Evolutionary conservation across 2,888 invertebrate species (phyloP).

Genomic region (Phymatocera aterrima): DNA sequence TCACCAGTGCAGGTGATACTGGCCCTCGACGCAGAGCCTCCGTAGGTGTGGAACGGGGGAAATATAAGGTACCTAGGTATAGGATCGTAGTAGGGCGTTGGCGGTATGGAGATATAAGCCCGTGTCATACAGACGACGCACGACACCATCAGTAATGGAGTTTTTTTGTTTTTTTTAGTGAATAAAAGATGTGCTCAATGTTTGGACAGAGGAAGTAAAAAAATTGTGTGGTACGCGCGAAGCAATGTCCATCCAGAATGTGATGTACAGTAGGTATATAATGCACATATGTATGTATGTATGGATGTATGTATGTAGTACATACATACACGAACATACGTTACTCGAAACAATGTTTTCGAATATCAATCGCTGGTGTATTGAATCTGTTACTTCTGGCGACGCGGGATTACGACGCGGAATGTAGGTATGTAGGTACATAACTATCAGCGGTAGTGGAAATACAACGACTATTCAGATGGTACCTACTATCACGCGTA

Average conservation of each 20-base stretch:
- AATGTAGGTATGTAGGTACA: too few species aligned
- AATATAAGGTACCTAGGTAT: too few species aligned
- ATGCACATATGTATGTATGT: background rate
- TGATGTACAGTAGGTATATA: background rate
- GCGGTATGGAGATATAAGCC: background rate
- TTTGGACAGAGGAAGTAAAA: slow-evolving; percentile 12
- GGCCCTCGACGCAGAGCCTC: too few species aligned
- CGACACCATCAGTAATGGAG: slow-evolving; percentile 24
- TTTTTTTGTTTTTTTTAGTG: slow-evolving; percentile 24
- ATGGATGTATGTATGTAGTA: background rate
- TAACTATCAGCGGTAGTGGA: background rate
- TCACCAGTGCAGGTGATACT: background rate
- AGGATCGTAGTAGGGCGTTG: too few species aligned
- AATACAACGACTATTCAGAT: background rate
- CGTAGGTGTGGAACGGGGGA: too few species aligned
- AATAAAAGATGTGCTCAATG: slow-evolving; percentile 28
- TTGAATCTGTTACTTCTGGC: background rate
- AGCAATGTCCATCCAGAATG: background rate
- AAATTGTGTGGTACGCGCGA: background rate
- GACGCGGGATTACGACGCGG: slow-evolving; percentile 5
- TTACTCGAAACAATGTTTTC: slow-evolving; percentile 13
- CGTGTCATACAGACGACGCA: background rate
- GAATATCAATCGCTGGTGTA: background rate
- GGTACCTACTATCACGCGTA: background rate
- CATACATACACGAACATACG: too few species aligned